Conservation (phyloP, 2,113 vertebrate genomes). For the zebrafish (Danio rerio) region GRCz12tu NC_133179.1:23806501-23807000, state of each 20-base stretch:
- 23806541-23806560: too few relatives aligned
- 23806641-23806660: too few relatives aligned
- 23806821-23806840: background rate
- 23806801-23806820: background rate
- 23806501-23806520: too few relatives aligned
- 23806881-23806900: background rate
- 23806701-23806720: background rate
- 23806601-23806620: background rate
- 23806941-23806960: slow-evolving; percentile 16
- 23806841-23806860: background rate
- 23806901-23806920: slow-evolving; percentile 16
- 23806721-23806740: background rate
- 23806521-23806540: too few relatives aligned
- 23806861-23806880: background rate
- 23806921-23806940: slow-evolving; percentile 33
- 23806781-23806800: background rate
- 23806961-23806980: slow-evolving; percentile 8
- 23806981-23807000: background rate
- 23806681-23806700: background rate
- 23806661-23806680: background rate
- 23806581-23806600: too few relatives aligned
- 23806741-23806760: background rate
- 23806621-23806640: background rate
- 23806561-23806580: too few relatives aligned
- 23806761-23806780: background rate